Conservation (phyloP, 2,888 invertebrate genomes). For the Drosophila incognita region DNA sequence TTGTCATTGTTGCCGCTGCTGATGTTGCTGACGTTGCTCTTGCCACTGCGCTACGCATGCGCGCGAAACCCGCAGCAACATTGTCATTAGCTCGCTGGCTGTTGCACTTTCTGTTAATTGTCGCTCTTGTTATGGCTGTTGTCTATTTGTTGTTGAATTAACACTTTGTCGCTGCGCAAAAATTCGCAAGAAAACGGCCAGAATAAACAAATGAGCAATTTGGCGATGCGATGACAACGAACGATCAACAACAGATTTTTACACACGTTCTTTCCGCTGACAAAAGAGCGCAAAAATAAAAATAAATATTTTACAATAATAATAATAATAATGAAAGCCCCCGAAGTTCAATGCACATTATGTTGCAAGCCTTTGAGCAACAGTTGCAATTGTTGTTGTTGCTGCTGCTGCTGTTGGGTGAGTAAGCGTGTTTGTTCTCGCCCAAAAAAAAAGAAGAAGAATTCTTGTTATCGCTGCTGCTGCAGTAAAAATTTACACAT, state of each 20-base stretch:
- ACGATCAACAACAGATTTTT: conserved; percentile 27
- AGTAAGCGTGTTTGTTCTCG: conserved; percentile 54
- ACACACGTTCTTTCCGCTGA: conserved; percentile 23
- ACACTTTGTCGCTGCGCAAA: conserved; percentile 65
- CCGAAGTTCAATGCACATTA: conserved; percentile 48
- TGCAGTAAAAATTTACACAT: conserved; percentile 72
- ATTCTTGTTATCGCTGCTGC: conserved; percentile 41
- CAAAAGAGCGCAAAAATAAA: conserved; percentile 18
- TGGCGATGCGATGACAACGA: conserved; percentile 12
- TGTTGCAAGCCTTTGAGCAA: conserved; percentile 44
- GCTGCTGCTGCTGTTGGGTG: conserved; percentile 26
- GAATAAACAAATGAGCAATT: conserved; percentile 41
- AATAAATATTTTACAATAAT: conserved; percentile 20
- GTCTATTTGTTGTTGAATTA: conserved; percentile 73
- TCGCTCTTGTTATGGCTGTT: conserved; percentile 27
- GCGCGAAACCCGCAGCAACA: conserved; percentile 56
- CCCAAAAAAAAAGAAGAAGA: conserved; percentile 15
- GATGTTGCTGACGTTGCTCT: conserved; percentile 17
- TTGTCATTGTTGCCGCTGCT: conserved; percentile 45
- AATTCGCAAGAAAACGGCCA: conserved; percentile 52
- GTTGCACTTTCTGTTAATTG: conserved; percentile 55
- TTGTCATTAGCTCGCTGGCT: conserved; percentile 49
- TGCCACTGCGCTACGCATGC: conserved; percentile 76
- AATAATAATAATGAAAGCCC: conserved; percentile 37
- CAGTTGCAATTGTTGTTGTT: conserved; percentile 22